phyloP scores from a whole-genome alignment of 2,888 invertebrate species.

The Allygus modestus region DNA sequence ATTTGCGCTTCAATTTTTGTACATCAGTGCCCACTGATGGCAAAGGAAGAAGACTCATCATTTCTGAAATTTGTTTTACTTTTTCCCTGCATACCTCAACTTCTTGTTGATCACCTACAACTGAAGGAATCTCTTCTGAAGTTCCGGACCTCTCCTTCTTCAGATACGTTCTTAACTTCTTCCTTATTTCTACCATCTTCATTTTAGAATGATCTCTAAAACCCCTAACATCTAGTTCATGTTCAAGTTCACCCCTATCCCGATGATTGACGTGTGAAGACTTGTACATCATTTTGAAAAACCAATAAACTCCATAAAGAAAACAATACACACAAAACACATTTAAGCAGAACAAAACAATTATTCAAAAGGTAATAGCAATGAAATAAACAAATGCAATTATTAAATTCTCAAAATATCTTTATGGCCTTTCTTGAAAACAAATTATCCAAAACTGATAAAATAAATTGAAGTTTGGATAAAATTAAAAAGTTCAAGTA shows the following conservation, averaged over 20 bases:
- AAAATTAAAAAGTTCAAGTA: too few relatives aligned
- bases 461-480: too few relatives aligned
- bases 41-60: not conserved
- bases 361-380: not conserved
- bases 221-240: not conserved
- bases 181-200: not conserved
- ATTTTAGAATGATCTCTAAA: not conserved
- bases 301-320: not conserved
- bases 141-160: not conserved
- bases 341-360: not conserved
- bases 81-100: not conserved
- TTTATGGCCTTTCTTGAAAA: not conserved
- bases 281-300: not conserved
- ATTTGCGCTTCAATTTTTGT: not conserved
- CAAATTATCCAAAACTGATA: not conserved
- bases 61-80: not conserved
- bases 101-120: not conserved
- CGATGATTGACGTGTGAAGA: not conserved
- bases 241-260: not conserved
- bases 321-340: not conserved
- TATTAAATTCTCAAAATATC: not conserved
- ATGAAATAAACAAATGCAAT: not conserved
- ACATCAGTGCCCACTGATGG: not conserved
- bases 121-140: not conserved
- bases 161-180: not conserved